These are phyloP conservation scores for Drosophila neotestacea DNA, from an alignment of 2,888 invertebrate genomes.

Conservation along the genomic window DNA sequence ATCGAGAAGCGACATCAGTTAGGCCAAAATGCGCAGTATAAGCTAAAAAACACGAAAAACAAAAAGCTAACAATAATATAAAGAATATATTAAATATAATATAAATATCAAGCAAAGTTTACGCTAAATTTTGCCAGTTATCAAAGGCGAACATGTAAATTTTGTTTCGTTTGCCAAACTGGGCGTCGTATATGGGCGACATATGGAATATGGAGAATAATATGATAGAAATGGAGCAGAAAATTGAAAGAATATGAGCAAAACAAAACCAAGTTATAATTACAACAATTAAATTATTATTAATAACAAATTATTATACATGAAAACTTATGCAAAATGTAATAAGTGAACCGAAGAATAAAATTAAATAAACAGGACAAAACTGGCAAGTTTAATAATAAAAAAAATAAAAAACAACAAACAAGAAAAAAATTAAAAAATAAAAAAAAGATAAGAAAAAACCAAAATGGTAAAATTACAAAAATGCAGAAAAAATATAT, in stretches of 20 bases:
- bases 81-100: conserved; percentile 38
- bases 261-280: conserved; percentile 76
- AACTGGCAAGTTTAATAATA: conserved; percentile 65
- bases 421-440: conserved; percentile 36
- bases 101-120: conserved; percentile 59
- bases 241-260: conserved; percentile 52
- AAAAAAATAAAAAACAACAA: conserved; percentile 48
- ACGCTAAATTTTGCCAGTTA: conserved; percentile 70
- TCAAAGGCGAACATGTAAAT: conserved; percentile 65
- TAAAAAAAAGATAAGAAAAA: conserved; percentile 41
- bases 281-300: conserved; percentile 79
- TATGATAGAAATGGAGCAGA: conserved; percentile 45
- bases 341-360: conserved; percentile 50
- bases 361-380: conserved; percentile 47
- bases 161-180: conserved; percentile 76
- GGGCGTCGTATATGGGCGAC: conserved; percentile 71
- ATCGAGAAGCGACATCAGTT: conserved; percentile 39
- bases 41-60: conserved; percentile 51
- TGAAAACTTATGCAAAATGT: conserved; percentile 69
- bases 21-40: conserved; percentile 49
- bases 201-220: conserved; percentile 25
- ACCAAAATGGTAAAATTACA: conserved; percentile 61
- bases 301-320: conserved; percentile 80
- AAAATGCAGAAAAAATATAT: conserved; percentile 80
- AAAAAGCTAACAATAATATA: conserved; percentile 71